phyloP scores from a whole-genome alignment of 2,113 vertebrate genomes.

The Zosterops borbonicus region DNA sequence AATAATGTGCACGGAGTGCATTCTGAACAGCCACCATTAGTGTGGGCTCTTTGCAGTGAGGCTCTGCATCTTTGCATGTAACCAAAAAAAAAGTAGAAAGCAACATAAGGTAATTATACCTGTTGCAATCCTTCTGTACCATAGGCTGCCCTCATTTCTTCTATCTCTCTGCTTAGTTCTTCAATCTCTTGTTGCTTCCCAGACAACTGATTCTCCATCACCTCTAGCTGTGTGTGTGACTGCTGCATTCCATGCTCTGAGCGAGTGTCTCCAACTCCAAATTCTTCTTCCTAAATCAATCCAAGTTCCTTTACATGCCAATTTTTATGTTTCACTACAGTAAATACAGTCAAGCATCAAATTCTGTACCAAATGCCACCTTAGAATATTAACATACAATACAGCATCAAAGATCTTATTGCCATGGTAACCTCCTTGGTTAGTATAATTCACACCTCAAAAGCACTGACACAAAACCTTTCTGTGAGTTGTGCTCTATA shows the following conservation, averaged over 20 bases:
- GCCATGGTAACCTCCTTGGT: conserved; percentile 57
- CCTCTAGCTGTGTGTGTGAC: conserved; percentile 68
- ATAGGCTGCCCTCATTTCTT: conserved; percentile 84
- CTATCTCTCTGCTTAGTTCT: conserved; percentile 86
- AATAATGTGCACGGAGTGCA: neutral
- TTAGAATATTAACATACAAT: conserved; percentile 45
- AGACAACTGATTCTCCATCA: conserved; percentile 84
- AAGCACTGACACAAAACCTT: conserved; percentile 8
- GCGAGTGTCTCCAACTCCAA: conserved; percentile 74
- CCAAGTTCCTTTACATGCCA: conserved; percentile 67
- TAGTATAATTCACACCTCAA: conserved; percentile 65
- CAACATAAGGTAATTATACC: conserved; percentile 75
- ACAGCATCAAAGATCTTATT: conserved; percentile 37
- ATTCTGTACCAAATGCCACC: conserved; percentile 9
- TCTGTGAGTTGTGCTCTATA: neutral
- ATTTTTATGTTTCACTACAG: conserved; percentile 23
- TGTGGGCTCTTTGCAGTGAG: neutral
- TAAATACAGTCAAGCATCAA: conserved; percentile 47
- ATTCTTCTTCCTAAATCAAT: conserved; percentile 85
- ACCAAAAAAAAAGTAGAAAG: conserved; percentile 51
- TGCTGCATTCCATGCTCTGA: conserved; percentile 73
- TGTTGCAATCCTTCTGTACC: conserved; percentile 91
- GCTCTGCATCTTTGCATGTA: neutral
- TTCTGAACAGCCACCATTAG: neutral
- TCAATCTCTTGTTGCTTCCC: conserved; percentile 84